Percentiles rank a stretch among this genome's conserved stretches.
phyloP scores from a whole-genome alignment of 2,113 vertebrate genomes.

The Tachysurus vachellii region DNA sequence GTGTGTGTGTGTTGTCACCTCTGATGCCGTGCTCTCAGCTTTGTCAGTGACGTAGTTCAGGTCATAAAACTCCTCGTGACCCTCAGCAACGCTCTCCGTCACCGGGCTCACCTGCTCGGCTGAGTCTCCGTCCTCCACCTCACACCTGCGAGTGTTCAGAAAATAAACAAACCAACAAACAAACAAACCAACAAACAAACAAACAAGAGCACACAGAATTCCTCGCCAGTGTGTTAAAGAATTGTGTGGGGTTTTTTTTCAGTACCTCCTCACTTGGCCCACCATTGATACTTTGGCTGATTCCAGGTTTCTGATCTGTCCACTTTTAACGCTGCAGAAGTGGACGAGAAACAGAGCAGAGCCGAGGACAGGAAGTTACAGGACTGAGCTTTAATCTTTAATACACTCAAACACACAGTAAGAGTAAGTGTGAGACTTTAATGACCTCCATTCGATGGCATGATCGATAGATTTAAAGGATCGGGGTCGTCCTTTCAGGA shows the following conservation, averaged over 20 bases:
- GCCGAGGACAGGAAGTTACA: neutral
- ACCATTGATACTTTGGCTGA: constrained; percentile 73
- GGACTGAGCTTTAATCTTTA: neutral
- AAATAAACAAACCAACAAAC: neutral
- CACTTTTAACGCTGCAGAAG: constrained; percentile 67
- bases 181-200: neutral
- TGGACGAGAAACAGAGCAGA: neutral
- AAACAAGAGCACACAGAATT: neutral
- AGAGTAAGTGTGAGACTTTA: neutral
- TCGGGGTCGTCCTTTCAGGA: constrained; percentile 68
- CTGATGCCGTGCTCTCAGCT: constrained; percentile 51
- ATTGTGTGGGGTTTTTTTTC: neutral
- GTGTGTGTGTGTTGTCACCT: constrained; percentile 48
- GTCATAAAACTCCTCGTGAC: constrained; percentile 63
- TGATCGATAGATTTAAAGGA: constrained; percentile 72
- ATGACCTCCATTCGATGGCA: constrained; percentile 72
- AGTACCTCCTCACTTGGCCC: constrained; percentile 71
- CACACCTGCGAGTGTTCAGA: constrained; percentile 55
- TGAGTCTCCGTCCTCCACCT: constrained; percentile 56
- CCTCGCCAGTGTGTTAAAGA: no score
- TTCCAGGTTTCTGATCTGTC: constrained; percentile 73
- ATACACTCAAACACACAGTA: neutral
- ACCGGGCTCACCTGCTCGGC: constrained; percentile 58
- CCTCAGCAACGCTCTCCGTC: constrained; percentile 57
- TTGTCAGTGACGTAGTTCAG: constrained; percentile 61